Evolutionary conservation across 2,113 vertebrate genomes (phyloP), one percentile per base, ranked within the genome.

Genomic region (Urocitellus parryii): DNA sequence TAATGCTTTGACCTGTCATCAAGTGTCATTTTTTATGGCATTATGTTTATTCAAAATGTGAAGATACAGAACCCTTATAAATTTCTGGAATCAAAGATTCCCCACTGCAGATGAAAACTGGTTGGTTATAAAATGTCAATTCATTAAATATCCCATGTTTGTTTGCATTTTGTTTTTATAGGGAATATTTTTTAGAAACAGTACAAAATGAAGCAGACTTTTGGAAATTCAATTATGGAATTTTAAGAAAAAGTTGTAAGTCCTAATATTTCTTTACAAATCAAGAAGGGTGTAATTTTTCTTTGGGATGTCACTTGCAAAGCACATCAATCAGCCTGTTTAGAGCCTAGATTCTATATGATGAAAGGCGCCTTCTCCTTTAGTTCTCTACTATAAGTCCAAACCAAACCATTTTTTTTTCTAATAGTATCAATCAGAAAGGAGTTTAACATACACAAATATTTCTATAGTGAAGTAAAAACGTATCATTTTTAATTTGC

Each of bases 121-220:
- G 98, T 98, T 98, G 97, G 98, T 98, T 99, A 99, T 98, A 99
- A 99, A 99, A 98, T 98, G 98, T 97, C 98, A 98, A 98, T 99
- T 99, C 98, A 97, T 98, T 98, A 98, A 99, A 98, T 98, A 98
- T 97, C 98, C 94, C 97, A 97, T 45, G 42, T 45, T 45, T 98
- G 97, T 98, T 98, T 97, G 97, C 96, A 97, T 98, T 98, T 97
- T 97, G 98, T 98, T 99, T 98, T 97, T 98, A 98, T 98, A 98
- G 98, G 98, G 98, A 99, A 98, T 99, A 99, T 98, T 98, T 98
- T 99, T 98, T 99, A 99, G 99, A 99, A 99, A 99, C 98, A 99
- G 98, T 99, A 99, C 98, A 99, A 99, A 99, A 99, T 99, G 99
- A 99, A 99, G 99, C 99, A 99, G 99, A 99, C 97, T 99, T 98